Evolutionary conservation across 2,888 invertebrate genomes (phyloP), one percentile per base, ranked within the genome.

Genomic region (Athalia circularis): DNA sequence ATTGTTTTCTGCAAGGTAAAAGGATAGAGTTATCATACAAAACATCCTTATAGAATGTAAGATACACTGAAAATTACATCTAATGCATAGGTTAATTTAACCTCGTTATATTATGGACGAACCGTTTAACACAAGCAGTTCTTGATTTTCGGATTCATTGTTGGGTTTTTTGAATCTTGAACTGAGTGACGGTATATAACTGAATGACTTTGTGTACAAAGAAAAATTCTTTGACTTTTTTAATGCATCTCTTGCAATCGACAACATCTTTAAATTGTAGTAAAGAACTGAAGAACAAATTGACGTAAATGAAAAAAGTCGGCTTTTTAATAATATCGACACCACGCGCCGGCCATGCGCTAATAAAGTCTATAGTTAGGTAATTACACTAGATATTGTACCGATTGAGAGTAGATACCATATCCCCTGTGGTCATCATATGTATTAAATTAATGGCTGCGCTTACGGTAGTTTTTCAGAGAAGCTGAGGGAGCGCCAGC

Each of bases 61-160:
- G 9, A 57, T 43, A 29, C 72, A 72, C 72, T 59, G 4, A 47
- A 62, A 68, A 72, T 72, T 72, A 57, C 72, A 59, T 72, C 72
- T 59, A 59, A 3, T 29, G n/a, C 8, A 13, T 11, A 47, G 59
- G 59, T 59, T 72, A 72, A 59, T 47, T 57, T 8, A 59, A 59
- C 72, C 47, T 57, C 72, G 57, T 8, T 47, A n/a, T 0, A 59
- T 52, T 45, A 59, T 45, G 4, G 47, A 72, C 72, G 15, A 45
- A 72, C 72, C 72, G 57, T 72, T 72, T 45, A 5, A 15, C 52
- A 3, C 59, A 29, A 9, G 15, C 57, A 13, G 47, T 13, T n/a
- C 47, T 45, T 13, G 72, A 59, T 13, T 47, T n/a, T 72, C 45
- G 3, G 6, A 7, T 47, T 72, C 45, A 9, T 72, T 59, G 4